These are phyloP conservation scores for Lepidurus couesii DNA, from an alignment of 1,140 invertebrate genomes.

Conservation along the genomic window DNA sequence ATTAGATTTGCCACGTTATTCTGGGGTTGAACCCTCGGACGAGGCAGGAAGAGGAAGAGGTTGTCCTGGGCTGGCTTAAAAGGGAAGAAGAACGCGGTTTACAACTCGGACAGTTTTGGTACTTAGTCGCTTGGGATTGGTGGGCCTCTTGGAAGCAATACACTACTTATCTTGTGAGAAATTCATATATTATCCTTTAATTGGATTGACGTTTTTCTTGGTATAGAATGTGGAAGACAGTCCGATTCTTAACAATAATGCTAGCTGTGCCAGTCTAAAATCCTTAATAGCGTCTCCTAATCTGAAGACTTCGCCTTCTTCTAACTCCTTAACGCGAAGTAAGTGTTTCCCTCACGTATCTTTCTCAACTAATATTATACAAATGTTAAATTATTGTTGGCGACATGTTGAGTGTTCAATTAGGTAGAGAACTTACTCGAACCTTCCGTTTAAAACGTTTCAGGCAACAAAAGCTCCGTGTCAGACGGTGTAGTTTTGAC, in stretches of 20 bases:
- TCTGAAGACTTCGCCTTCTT: background rate
- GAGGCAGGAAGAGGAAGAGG: slow-evolving; percentile 69
- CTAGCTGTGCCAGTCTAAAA: background rate
- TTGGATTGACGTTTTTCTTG: background rate
- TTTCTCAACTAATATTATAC: too few relatives aligned
- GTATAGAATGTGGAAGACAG: background rate
- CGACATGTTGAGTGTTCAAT: too few relatives aligned
- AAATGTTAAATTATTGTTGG: too few relatives aligned
- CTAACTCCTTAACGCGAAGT: slow-evolving; percentile 14
- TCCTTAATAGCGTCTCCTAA: background rate
- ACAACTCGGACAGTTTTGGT: slow-evolving; percentile 76
- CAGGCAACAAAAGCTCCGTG: background rate
- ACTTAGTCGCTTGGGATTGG: slow-evolving; percentile 74
- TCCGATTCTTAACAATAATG: background rate
- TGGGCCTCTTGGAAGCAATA: slow-evolving; percentile 72
- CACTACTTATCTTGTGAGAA: slow-evolving; percentile 47
- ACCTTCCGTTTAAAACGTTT: background rate
- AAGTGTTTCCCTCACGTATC: background rate
- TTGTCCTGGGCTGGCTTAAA: slow-evolving; percentile 70
- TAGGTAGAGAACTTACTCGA: too few relatives aligned
- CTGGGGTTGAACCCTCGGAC: slow-evolving; percentile 73
- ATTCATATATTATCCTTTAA: background rate
- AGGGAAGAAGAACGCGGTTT: slow-evolving; percentile 67
- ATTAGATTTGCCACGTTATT: slow-evolving; percentile 77
- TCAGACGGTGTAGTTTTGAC: background rate